phyloP scores from a whole-genome alignment of 2,888 invertebrate genomes.

The Dryocosmus kuriphilus region DNA sequence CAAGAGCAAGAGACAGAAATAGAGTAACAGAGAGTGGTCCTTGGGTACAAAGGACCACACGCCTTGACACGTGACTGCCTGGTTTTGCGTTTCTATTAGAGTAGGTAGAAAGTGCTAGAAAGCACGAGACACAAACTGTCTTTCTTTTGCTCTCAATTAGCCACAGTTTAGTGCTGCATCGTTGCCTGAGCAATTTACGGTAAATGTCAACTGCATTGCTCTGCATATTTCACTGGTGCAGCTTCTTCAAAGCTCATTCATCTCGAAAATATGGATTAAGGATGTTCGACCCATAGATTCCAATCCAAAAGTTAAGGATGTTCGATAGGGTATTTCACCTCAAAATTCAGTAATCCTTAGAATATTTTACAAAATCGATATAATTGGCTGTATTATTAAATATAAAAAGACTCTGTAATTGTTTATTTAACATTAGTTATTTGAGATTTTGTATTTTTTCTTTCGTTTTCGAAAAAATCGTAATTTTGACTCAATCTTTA shows the following conservation, averaged over 20 bases:
- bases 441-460: too few species aligned
- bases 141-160: constrained; percentile 65
- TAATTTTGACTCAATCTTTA: too few species aligned
- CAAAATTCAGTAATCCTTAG: too few species aligned
- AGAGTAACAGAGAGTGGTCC: constrained; percentile 30
- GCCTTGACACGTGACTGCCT: constrained; percentile 58
- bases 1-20: constrained; percentile 51
- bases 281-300: not conserved
- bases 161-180: constrained; percentile 73
- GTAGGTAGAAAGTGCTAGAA: constrained; percentile 54
- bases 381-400: too few species aligned
- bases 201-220: constrained; percentile 72
- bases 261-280: not conserved
- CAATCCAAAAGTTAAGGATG: not conserved
- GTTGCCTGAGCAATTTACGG: constrained; percentile 68
- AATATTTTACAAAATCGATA: too few species aligned
- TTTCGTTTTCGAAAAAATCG: too few species aligned
- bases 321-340: not conserved
- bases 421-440: too few species aligned
- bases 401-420: too few species aligned
- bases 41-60: constrained; percentile 62
- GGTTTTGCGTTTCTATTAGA: constrained; percentile 45
- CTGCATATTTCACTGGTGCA: constrained; percentile 32
- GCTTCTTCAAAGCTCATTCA: constrained; percentile 8
- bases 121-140: constrained; percentile 49